Percentiles rank a stretch among this genome's conserved stretches.
These are phyloP conservation scores for Lissonota sp. DNA, from an alignment of 2,888 invertebrate species.

Conservation along the genomic window DNA sequence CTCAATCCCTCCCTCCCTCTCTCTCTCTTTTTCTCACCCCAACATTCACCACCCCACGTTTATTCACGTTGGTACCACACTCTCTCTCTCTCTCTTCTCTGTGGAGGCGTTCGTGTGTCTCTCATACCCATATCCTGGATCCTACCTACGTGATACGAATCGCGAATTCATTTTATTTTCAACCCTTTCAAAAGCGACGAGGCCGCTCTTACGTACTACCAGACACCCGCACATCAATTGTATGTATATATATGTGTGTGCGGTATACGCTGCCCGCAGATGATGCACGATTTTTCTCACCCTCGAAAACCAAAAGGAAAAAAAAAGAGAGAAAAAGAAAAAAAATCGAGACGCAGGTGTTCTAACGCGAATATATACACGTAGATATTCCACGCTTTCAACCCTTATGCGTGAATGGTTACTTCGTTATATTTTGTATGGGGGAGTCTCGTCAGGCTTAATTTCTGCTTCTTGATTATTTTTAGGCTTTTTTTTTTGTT, in stretches of 20 bases:
- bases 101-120: constrained; percentile 41
- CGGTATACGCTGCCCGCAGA: constrained; percentile 7
- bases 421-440: constrained; percentile 12
- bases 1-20: no score
- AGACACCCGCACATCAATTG: no score
- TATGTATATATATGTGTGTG: no score
- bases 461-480: no score
- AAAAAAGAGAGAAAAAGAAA: no score
- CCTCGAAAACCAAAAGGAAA: no score
- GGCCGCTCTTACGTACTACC: not conserved
- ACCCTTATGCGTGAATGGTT: constrained; percentile 44
- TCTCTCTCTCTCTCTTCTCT: no score
- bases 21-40: constrained; percentile 48
- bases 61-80: no score
- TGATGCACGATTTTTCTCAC: not conserved
- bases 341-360: constrained; percentile 42
- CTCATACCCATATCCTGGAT: constrained; percentile 68
- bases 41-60: no score
- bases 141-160: constrained; percentile 77
- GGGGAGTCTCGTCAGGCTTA: not conserved
- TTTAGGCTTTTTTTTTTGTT: no score
- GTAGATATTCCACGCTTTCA: constrained; percentile 45
- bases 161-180: constrained; percentile 77
- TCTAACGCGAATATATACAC: constrained; percentile 47
- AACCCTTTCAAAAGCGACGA: constrained; percentile 74